Evolutionary conservation across 2,797 vertebrate genomes (phyloP).

Genomic region (Halcyon badia): DNA sequence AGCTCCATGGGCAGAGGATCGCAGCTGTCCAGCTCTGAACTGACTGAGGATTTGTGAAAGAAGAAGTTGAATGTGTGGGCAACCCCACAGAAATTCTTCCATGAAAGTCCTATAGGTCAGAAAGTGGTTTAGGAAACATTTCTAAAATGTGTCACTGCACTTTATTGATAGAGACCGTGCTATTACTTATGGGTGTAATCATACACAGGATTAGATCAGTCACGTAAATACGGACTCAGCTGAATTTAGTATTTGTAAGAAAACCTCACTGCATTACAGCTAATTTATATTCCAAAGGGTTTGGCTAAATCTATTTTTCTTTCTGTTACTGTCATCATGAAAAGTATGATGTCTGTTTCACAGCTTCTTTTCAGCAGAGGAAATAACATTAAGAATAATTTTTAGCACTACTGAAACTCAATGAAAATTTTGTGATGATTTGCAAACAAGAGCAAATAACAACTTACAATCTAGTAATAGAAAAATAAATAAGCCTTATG

Average conservation of each 20-base stretch:
- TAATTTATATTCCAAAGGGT: neutral
- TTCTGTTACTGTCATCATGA: neutral
- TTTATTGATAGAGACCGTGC: neutral
- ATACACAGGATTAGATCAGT: neutral
- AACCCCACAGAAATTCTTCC: neutral
- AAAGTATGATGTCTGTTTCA: neutral
- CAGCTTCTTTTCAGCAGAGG: neutral
- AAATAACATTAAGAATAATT: neutral
- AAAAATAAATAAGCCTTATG: neutral
- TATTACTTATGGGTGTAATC: neutral
- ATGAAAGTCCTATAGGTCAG: neutral
- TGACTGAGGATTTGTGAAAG: neutral
- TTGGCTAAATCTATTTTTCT: neutral
- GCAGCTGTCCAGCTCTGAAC: neutral
- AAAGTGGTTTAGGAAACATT: neutral
- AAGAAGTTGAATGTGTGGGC: accelerated
- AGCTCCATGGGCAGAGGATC: neutral
- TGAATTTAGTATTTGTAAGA: neutral
- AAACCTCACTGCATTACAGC: neutral
- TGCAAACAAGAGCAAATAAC: neutral
- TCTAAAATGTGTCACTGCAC: neutral
- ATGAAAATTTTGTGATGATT: neutral
- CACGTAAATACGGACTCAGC: neutral
- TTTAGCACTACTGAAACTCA: neutral
- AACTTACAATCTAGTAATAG: neutral